Base-by-base conservation (phyloP, 2,797 vertebrate genomes). In the Pseudopleuronectes americanus region DNA sequence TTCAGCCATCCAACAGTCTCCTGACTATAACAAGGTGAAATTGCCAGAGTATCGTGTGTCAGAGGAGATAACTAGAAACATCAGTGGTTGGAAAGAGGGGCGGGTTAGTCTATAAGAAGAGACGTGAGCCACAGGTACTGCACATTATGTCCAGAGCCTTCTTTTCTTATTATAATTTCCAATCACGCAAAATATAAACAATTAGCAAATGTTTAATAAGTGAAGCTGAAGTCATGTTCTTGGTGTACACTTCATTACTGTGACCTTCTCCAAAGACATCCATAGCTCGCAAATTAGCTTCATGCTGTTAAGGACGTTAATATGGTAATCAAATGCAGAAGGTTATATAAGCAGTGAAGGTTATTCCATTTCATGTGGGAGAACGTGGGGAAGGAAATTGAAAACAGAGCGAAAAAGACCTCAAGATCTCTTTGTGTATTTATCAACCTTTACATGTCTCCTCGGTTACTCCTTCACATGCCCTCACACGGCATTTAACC, bases 241-340 rank as follows among this genome's bases (percentile, higher is more conserved):
- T 80, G 84, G 85, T 90, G 89, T 84, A 88, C 87, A 87, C 86
- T 89, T 92, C 89, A 93, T 93, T 89, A 93, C 79, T 74, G 85
- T 89, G 92, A 94, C 92, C 90, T 93, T 94, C 90, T 90, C 84
- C 89, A 93, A 93, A 94, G 89, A 89, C 89, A 90, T 86, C 89
- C 87, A 92, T 87, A 93, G 91, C 90, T 86, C 84, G 79, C 87
- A 93, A 92, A 93, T 93, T 92, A 93, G 92, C 84, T 78, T 89
- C 92, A 92, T 91, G 91, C 91, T 93, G 93, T 91, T 93, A 90
- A 83, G 86, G 87, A 90, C 80, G 81, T 90, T 86, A 89, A 90
- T 92, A 91, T 90, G 87, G 85, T 92, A 92, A 94, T 93, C 86
- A 85, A 92, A 92, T 90, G 89, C 91, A 91, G 91, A 90, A 89